These are phyloP conservation scores for Microdon myrmicae DNA, from an alignment of 2,888 invertebrate species.

Conservation along the genomic window DNA sequence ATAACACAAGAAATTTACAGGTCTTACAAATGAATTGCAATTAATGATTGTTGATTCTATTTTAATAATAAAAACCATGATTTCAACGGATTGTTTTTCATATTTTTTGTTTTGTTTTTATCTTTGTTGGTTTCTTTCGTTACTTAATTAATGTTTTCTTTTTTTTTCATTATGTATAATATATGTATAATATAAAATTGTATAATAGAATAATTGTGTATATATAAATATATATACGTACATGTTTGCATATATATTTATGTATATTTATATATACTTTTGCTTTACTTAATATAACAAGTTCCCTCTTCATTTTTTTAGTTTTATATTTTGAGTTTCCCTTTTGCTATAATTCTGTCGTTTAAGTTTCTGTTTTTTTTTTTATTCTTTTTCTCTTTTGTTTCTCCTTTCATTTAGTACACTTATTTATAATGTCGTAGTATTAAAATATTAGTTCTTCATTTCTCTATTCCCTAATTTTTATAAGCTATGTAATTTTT, in stretches of 20 bases:
- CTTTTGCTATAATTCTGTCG: constrained; percentile 39
- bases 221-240: constrained; percentile 43
- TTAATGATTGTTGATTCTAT: constrained; percentile 1
- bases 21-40: constrained; percentile 4
- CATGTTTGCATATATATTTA: constrained; percentile 37
- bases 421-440: constrained; percentile 48
- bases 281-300: constrained; percentile 47
- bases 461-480: constrained; percentile 18
- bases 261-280: constrained; percentile 14
- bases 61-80: constrained; percentile 39
- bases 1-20: constrained; percentile 10
- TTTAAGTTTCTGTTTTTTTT: constrained; percentile 19
- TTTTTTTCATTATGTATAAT: constrained; percentile 44
- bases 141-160: constrained; percentile 38
- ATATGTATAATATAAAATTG: constrained; percentile 53
- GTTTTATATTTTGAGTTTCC: constrained; percentile 35
- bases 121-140: constrained; percentile 34
- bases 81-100: constrained; percentile 44
- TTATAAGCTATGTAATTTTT: too few species aligned
- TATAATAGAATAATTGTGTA: constrained; percentile 53
- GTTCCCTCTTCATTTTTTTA: constrained; percentile 23
- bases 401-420: constrained; percentile 47
- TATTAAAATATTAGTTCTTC: constrained; percentile 43
- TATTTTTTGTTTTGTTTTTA: constrained; percentile 28
- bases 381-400: too few species aligned